Evolutionary conservation across 2,797 vertebrate species (phyloP).

Genomic region (Rhincodon typus): DNA sequence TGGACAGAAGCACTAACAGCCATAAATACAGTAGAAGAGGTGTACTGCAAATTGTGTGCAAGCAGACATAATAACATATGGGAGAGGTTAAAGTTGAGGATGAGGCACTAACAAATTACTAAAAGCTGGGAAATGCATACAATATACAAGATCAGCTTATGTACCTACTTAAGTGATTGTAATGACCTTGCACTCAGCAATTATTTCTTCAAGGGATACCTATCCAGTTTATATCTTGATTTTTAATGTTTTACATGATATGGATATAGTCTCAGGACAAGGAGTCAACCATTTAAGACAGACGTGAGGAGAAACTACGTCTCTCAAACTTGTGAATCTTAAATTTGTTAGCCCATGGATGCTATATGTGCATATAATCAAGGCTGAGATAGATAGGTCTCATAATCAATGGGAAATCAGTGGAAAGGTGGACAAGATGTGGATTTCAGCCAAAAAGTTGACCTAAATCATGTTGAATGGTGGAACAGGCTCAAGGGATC

Average conservation of each 20-base stretch:
- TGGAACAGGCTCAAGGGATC: background rate
- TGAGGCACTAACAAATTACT: background rate
- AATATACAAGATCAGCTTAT: background rate
- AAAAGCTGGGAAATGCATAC: background rate
- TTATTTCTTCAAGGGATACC: background rate
- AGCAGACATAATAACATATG: background rate
- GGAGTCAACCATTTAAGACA: background rate
- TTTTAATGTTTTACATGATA: background rate
- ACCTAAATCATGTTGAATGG: background rate
- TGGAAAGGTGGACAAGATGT: background rate
- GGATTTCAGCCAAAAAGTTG: background rate
- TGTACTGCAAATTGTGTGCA: background rate
- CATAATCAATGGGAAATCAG: background rate
- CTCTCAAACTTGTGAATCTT: background rate
- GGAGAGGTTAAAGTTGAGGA: background rate
- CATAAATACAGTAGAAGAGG: background rate
- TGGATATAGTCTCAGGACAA: background rate
- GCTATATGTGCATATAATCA: background rate
- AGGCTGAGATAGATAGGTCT: background rate
- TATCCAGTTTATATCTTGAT: too few relatives aligned
- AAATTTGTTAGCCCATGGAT: background rate
- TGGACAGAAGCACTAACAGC: background rate
- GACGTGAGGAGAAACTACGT: background rate
- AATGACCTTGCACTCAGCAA: background rate
- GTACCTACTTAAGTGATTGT: background rate